Percentiles rank a stretch among this genome's conserved stretches.
Evolutionary conservation across 2,888 invertebrate species (phyloP).

Genomic region (Tinea semifulvella): DNA sequence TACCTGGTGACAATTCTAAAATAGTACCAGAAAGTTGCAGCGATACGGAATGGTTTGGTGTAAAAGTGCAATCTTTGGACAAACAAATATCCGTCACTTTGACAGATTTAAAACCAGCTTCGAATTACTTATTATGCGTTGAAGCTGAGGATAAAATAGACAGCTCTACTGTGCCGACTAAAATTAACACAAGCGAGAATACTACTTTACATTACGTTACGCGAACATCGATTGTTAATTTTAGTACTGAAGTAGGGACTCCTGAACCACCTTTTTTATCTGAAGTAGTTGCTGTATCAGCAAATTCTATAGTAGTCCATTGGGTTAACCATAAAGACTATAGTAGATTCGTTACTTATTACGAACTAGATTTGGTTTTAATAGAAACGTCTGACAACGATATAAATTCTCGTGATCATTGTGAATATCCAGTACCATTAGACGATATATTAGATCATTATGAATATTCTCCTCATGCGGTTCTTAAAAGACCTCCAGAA

Average conservation of each 20-base stretch:
- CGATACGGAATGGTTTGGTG: slow-evolving; percentile 43
- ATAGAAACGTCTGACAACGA: slow-evolving; percentile 34
- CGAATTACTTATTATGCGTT: slow-evolving; percentile 46
- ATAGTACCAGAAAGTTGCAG: slow-evolving; percentile 49
- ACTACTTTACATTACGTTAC: slow-evolving; percentile 15
- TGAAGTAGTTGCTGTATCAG: slow-evolving; percentile 38
- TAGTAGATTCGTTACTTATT: slow-evolving; percentile 33
- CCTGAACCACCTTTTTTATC: slow-evolving; percentile 50
- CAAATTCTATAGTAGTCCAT: slow-evolving; percentile 33
- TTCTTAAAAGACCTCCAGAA: slow-evolving; percentile 42
- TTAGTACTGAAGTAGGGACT: slow-evolving; percentile 41
- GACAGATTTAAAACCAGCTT: slow-evolving; percentile 38
- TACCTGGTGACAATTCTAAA: slow-evolving; percentile 27
- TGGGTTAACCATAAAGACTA: slow-evolving; percentile 54
- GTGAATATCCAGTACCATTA: slow-evolving; percentile 22
- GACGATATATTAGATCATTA: slow-evolving; percentile 26
- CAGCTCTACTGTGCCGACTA: not conserved
- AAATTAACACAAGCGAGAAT: not conserved
- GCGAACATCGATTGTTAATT: slow-evolving; percentile 40
- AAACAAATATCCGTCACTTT: slow-evolving; percentile 29
- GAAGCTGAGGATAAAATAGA: slow-evolving; percentile 34
- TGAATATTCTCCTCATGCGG: slow-evolving; percentile 38
- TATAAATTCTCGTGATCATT: slow-evolving; percentile 34
- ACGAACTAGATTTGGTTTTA: slow-evolving; percentile 42
- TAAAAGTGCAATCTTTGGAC: slow-evolving; percentile 27